These are phyloP conservation scores for Echeneis naucrates DNA, from an alignment of 2,797 vertebrate species.

Conservation along the genomic window DNA sequence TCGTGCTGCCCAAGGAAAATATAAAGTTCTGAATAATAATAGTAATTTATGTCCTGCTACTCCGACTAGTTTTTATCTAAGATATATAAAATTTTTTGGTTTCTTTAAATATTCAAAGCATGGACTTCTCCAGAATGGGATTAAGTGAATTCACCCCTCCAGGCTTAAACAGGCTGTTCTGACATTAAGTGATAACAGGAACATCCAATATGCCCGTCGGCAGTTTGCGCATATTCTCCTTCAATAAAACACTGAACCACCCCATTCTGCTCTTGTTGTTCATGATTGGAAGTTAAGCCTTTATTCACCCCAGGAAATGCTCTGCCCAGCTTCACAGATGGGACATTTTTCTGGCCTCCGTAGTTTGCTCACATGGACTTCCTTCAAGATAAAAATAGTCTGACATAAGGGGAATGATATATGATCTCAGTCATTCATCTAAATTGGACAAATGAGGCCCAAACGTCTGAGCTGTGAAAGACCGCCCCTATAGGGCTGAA, in stretches of 20 bases:
- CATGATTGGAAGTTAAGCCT: constrained; percentile 31
- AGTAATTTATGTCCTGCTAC: background rate
- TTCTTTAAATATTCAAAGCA: constrained; percentile 2
- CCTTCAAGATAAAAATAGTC: constrained; percentile 65
- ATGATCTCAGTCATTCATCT: constrained; percentile 76
- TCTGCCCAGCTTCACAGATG: constrained; percentile 42
- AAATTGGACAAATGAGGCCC: constrained; percentile 80
- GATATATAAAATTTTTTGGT: background rate
- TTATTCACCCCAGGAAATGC: constrained; percentile 27
- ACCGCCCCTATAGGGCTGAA: constrained; percentile 37
- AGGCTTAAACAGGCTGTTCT: background rate
- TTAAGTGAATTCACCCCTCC: background rate
- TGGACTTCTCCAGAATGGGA: background rate
- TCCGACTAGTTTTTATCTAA: background rate
- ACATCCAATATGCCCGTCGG: constrained; percentile 20
- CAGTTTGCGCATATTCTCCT: constrained; percentile 31
- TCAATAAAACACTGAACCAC: constrained; percentile 1
- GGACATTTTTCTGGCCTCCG: constrained; percentile 33
- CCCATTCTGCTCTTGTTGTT: constrained; percentile 29
- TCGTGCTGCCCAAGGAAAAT: too few species aligned
- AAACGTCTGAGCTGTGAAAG: constrained; percentile 70
- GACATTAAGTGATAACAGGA: constrained; percentile 3
- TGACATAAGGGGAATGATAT: constrained; percentile 66
- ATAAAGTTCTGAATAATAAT: too few species aligned
- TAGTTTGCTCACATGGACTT: constrained; percentile 45